Base-by-base conservation (phyloP, 2,797 vertebrate species). In the Uromys caudimaculatus region DNA sequence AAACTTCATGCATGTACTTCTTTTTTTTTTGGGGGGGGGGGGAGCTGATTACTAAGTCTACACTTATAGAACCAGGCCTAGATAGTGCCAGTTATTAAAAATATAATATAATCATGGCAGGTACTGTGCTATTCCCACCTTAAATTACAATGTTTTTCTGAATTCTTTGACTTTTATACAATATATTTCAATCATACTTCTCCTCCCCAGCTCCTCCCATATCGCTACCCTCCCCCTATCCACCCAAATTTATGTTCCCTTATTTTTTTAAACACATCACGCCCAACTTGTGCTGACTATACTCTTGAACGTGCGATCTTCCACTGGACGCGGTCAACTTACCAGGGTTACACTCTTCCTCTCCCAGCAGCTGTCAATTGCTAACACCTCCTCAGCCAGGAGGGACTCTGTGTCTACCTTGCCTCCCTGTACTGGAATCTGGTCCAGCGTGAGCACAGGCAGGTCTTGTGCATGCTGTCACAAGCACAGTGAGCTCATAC, bases 51-150 rank as follows among this genome's bases (percentile, higher is more conserved):
- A 79, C 29, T 82, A 64, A 86, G 58, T 86, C 41, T 92, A 38
- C 23, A 52, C 67, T 77, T 88, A 50, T 8, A 64, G 4, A 81
- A 50, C 27, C 58, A 92, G n/a, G 32, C 12, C 21, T n/a, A 85
- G 24, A 81, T 1, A 50, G 38, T 6, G 14, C 4, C 91, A 94
- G 89, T 77, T 73, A 93, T 60, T 86, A 77, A 91, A 94, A 92
- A 86, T 23, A 56, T 13, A 58, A 69, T 2, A 83, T 73, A 50
- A 19, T 27, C 32, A 52, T 24, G 73, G 41, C 44, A 78, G 50
- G 19, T 23, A 86, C 19, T 60, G 0, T 71, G 52, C 78, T 52
- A 17, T 19, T 6, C 1, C n/a, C 29, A 1, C 5, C 13, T 27
- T 19, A 11, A 92, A 89, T 52, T 83, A 91, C 3, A 95, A 58